These are phyloP conservation scores for Neosilurus mollespiculum DNA, from an alignment of 2,797 vertebrate species.

Conservation along the genomic window DNA sequence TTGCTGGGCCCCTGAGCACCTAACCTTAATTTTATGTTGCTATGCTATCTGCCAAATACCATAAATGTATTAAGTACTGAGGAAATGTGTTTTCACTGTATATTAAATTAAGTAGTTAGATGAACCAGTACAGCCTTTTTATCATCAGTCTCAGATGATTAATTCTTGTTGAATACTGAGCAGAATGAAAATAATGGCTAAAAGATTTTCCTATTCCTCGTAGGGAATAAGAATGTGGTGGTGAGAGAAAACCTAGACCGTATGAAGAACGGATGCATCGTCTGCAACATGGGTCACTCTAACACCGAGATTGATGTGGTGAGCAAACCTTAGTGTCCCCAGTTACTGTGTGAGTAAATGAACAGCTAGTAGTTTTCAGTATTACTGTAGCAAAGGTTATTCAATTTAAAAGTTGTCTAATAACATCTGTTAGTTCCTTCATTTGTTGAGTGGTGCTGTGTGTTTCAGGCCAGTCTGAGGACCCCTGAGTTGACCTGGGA, in stretches of 20 bases:
- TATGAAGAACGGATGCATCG: conserved; percentile 97
- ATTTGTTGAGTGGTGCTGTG: conserved; percentile 20
- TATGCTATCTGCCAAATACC: no score
- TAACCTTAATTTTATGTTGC: no score
- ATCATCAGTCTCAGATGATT: not conserved
- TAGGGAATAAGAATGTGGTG: conserved; percentile 97
- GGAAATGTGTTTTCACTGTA: no score
- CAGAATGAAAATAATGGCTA: not conserved
- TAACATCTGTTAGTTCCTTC: not conserved
- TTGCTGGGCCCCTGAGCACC: no score
- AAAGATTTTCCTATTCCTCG: conserved; percentile 19
- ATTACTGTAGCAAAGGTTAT: not conserved
- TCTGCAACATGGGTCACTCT: conserved; percentile 99
- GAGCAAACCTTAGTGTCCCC: conserved; percentile 56
- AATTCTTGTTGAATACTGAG: not conserved
- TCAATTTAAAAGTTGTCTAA: not conserved
- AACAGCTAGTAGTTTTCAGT: not conserved
- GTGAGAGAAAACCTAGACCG: conserved; percentile 92
- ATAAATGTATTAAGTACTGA: no score
- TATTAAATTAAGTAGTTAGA: no score
- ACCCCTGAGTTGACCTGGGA: conserved; percentile 98
- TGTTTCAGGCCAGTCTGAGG: conserved; percentile 86
- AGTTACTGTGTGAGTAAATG: not conserved
- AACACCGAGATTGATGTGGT: conserved; percentile 99
- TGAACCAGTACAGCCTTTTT: not conserved